A percentile compares a stretch with the other conserved stretches of the same genome.
phyloP scores from a whole-genome alignment of 2,797 vertebrate genomes.

The Danionella dracula region DNA sequence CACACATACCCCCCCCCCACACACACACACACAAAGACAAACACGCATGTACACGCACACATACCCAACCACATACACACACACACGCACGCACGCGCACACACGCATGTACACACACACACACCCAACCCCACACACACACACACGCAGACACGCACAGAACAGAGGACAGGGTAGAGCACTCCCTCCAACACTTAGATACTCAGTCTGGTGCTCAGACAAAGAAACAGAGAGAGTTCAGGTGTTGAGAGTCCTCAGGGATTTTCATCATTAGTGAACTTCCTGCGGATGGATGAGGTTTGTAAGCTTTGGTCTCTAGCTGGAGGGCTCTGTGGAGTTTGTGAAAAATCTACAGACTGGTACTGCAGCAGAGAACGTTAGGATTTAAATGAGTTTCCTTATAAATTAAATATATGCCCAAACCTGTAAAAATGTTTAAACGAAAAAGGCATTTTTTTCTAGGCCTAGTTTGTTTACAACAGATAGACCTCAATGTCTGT shows the following conservation, averaged over 20 bases:
- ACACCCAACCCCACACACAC: neutral
- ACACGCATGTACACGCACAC: too few relatives aligned
- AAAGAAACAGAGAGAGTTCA: neutral
- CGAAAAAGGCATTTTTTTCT: too few relatives aligned
- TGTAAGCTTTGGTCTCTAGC: neutral
- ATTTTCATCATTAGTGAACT: neutral
- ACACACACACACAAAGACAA: too few relatives aligned
- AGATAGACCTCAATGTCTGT: too few relatives aligned
- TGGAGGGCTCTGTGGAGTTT: neutral
- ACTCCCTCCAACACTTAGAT: neutral
- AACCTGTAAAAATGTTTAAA: too few relatives aligned
- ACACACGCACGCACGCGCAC: too few relatives aligned
- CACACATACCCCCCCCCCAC: too few relatives aligned
- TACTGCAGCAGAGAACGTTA: neutral
- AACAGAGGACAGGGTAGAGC: neutral
- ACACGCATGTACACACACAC: too few relatives aligned
- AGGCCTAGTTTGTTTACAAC: too few relatives aligned
- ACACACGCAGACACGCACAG: too few relatives aligned
- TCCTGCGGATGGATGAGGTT: neutral
- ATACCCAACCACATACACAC: too few relatives aligned
- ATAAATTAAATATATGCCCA: neutral
- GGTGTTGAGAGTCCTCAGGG: slow-evolving; percentile 6
- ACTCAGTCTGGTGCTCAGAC: neutral
- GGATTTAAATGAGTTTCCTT: neutral
- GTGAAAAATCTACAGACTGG: neutral